Evolutionary conservation across 2,888 invertebrate genomes (phyloP), one percentile per base, ranked within the genome.

Genomic region (Helobdella robusta): DNA sequence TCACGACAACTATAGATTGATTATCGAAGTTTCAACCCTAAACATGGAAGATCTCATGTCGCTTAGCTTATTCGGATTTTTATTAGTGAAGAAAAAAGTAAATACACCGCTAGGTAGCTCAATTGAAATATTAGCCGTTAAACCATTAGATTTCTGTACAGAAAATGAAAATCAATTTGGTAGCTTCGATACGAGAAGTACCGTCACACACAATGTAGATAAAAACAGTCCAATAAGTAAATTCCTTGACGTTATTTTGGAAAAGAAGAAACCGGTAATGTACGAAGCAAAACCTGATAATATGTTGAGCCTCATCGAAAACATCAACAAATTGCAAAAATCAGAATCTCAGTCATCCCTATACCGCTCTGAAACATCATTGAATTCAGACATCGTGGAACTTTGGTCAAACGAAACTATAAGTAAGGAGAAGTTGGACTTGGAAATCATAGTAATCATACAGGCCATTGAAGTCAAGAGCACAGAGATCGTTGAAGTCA

Each of bases 211-310:
- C 54, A 54, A 28, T 5, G 32, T 54, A 25, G 54, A 54, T 23
- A 25, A 54, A 28, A 32, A 20, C 23, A 54, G 54, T 25, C 6
- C 54, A 30, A 15, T 54, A 5, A 4, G 11, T 20, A 5, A 28
- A 15, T 54, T 54, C 54, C 28, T 54, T 15, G 30, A 54, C 5
- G 28, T 25, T 32, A 54, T 54, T n/a, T 4, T 54, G 30, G 32
- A 6, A n/a, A 54, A 54, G 28, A 54, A 54, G n/a, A 54, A 54
- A 25, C 32, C 30, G 54, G n/a, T n/a, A n/a, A n/a, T n/a, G n/a
- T n/a, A n/a, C n/a, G n/a, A n/a, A n/a, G n/a, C n/a, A n/a, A n/a
- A n/a, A n/a, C n/a, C n/a, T n/a, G n/a, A n/a, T n/a, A n/a, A n/a
- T n/a, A n/a, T n/a, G n/a, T n/a, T n/a, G n/a, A n/a, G n/a, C n/a